phyloP scores from a whole-genome alignment of 92 coral and sea anemone species.

The Zoanthus solanderi region DNA sequence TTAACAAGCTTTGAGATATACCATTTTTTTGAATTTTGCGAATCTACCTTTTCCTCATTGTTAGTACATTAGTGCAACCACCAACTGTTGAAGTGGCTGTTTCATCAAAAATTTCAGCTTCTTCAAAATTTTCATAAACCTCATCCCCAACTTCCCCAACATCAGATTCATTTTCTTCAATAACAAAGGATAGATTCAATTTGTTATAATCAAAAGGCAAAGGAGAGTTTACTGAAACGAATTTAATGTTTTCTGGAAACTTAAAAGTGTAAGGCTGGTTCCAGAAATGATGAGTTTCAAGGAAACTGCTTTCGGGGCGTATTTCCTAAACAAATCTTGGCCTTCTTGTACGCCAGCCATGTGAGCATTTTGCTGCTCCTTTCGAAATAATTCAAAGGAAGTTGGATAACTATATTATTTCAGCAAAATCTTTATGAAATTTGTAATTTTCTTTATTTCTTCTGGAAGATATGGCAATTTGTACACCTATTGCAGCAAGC shows the following conservation, averaged over 20 bases:
- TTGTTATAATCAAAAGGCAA: slow-evolving; percentile 45
- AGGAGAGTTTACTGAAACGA: slow-evolving; percentile 20
- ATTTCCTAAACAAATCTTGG: slow-evolving; percentile 26
- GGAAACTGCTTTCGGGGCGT: slow-evolving; percentile 18
- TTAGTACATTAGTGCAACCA: background rate
- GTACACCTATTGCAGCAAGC: slow-evolving; percentile 28
- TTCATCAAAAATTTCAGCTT: background rate
- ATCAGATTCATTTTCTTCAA: slow-evolving; percentile 7
- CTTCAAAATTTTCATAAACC: background rate
- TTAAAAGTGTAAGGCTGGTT: slow-evolving; percentile 33
- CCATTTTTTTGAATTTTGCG: background rate
- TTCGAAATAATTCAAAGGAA: slow-evolving; percentile 31
- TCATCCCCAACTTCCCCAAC: background rate
- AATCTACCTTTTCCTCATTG: background rate
- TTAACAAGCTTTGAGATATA: too few species aligned
- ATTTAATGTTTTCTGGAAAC: slow-evolving; percentile 5
- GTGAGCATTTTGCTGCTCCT: slow-evolving; percentile 43
- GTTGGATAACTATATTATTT: slow-evolving; percentile 34
- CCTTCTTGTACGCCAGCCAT: slow-evolving; percentile 9
- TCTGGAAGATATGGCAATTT: slow-evolving; percentile 9
- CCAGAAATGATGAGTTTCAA: slow-evolving; percentile 13
- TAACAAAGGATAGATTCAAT: slow-evolving; percentile 25
- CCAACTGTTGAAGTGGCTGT: background rate
- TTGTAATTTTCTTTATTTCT: slow-evolving; percentile 25
- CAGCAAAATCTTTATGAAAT: slow-evolving; percentile 22